These are phyloP conservation scores for Microcebus griseorufus DNA, from an alignment of 2,113 vertebrate genomes.

Conservation along the genomic window DNA sequence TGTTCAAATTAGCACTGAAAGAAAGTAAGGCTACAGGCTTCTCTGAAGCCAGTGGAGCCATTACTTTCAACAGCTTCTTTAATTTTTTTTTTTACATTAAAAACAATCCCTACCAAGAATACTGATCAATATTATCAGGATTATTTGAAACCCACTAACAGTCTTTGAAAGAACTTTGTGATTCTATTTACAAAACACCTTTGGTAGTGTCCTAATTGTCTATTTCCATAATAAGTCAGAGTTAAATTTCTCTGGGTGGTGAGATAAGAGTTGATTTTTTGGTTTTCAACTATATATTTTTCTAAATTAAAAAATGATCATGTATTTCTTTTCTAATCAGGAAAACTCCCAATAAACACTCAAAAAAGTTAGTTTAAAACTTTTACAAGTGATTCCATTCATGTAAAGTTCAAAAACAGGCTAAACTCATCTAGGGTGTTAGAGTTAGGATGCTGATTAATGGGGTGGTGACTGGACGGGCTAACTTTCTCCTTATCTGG, in stretches of 20 bases:
- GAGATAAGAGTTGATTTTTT: neutral
- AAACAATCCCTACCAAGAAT: neutral
- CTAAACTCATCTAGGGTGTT: neutral
- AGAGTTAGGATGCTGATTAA: neutral
- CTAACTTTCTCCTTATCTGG: conserved; percentile 7
- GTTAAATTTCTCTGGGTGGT: neutral
- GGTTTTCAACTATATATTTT: neutral
- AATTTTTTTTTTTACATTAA: neutral
- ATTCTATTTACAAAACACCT: neutral
- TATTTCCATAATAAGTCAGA: neutral
- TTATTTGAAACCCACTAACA: neutral
- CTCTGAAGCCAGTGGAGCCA: neutral
- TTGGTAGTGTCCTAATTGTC: neutral
- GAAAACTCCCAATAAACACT: neutral
- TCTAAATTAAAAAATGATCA: conserved; percentile 6
- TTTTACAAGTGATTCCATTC: neutral
- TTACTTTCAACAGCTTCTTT: conserved; percentile 6
- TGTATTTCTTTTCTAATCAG: neutral
- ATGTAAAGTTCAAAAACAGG: neutral
- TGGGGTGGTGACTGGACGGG: neutral
- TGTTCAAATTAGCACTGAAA: neutral
- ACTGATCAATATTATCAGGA: neutral
- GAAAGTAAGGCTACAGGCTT: neutral
- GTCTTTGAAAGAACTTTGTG: neutral
- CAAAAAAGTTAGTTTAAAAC: neutral